Base-by-base conservation (phyloP, 2,888 invertebrate genomes). In the Lycia hirtaria region DNA sequence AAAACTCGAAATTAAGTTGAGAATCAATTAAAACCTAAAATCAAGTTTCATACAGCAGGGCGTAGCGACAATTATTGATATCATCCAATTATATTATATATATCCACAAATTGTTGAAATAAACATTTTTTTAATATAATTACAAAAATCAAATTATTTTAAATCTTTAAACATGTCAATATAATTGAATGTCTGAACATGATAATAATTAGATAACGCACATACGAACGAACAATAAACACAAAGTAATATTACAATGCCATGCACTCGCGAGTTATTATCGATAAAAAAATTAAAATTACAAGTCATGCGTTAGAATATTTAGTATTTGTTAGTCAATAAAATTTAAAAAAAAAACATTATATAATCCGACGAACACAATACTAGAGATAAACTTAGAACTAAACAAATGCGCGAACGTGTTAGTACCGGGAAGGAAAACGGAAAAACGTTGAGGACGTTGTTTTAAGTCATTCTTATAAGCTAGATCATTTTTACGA, bases 251-350 rank as follows among this genome's bases (percentile, higher is more conserved):
- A 72, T 65, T 48, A 44, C 60, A 62, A 75, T 64, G 90, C 88
- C 91, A 91, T 92, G 91, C 91, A 88, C 88, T 87, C 87, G 86
- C 88, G 85, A 88, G 89, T 91, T 88, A 80, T 74, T 67, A 77
- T 77, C 69, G 76, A 87, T 87, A 85, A 83, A 80, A 76, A 67
- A 64, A 38, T 24, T 37, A 54, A 35, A 51, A 40, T 48, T 73
- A 75, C 71, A 76, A 72, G 91, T 92, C 90, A 92, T 92, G 90
- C 91, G 81, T 87, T 88, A 88, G 83, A 89, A 69, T 70, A 30
- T 87, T 92, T 91, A 91, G 89, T 90, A 78, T 69, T 80, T 85
- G 91, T 92, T 92, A 92, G 91, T 92, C 90, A 90, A 86, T 78
- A 78, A 81, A 78, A 85, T 87, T 87, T 80, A 88, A 17, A 35